Evolutionary conservation across 2,888 invertebrate genomes (phyloP), one percentile per base, ranked within the genome.

Genomic region (Chloroclysta siterata): DNA sequence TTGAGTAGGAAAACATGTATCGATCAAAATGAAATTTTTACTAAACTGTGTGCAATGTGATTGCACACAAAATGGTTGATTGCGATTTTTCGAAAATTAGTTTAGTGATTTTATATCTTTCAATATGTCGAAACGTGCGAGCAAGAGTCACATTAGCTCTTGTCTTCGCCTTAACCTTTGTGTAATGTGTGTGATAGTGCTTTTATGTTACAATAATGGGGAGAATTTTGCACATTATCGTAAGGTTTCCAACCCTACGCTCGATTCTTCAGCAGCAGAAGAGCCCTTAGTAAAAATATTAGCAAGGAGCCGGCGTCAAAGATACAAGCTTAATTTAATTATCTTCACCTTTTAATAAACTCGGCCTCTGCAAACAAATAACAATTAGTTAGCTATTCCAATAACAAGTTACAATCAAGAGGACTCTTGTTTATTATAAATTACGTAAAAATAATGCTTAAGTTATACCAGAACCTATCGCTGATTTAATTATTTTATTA

Each of bases 301-400:
- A 87, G 77, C 79, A 72, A 79, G 80, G 80, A 76, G 72, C 82
- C 72, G 42, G 83, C 91, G 88, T 90, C 91, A 92, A 91, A 90
- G 90, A 88, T 89, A 81, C 85, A 77, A 77, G 80, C 80, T 81
- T 92, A 90, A 93, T 92, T 92, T 87, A 91, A 92, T 93, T 91
- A 91, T 83, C 77, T 79, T 65, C 80, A 78, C 84, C 84, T 85
- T 88, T 88, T 89, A 91, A 90, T 85, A 87, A 88, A 87, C 84
- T 82, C 75, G 78, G 78, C 80, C 80, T 73, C 15, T 59, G 70
- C 71, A 71, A 75, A 77, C 78, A 79, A 82, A 83, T 81, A 84
- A 81, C 86, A 88, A 87, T 87, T 86, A 84, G 79, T 53, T 53
- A 63, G 65, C 48, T 65, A 69, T 71, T 69, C 63, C 51, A 64